Percentiles rank a stretch among this genome's conserved stretches.
These are phyloP conservation scores for Podotricha telesiphe DNA, from an alignment of 2,888 invertebrate species.

Conservation along the genomic window DNA sequence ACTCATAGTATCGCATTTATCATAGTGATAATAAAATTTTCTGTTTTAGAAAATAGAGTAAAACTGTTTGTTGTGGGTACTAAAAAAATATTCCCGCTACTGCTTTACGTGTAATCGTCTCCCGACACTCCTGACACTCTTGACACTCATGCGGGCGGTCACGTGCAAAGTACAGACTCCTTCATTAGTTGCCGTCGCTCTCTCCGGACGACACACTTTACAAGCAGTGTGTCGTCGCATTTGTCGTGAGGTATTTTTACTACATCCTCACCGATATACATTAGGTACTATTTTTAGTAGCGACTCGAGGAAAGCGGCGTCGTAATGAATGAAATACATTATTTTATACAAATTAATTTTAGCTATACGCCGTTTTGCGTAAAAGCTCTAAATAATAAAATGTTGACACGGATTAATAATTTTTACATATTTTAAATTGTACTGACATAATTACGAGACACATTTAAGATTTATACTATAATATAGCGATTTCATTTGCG, in stretches of 20 bases:
- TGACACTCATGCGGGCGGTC: background rate
- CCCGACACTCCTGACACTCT: background rate
- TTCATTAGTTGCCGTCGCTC: background rate
- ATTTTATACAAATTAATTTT: constrained; percentile 20
- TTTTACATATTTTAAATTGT: constrained; percentile 9
- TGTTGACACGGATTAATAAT: constrained; percentile 7
- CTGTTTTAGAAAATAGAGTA: no score
- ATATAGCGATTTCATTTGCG: background rate
- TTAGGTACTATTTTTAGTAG: constrained; percentile 1
- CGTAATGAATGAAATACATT: constrained; percentile 24
- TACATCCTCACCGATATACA: constrained; percentile 9
- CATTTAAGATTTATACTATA: background rate
- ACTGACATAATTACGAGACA: constrained; percentile 6
- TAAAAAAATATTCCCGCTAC: no score
- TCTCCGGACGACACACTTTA: background rate
- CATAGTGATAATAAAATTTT: no score
- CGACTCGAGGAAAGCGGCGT: constrained; percentile 12
- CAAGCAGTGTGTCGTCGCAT: constrained; percentile 13
- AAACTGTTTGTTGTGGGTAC: no score
- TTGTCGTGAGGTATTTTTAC: constrained; percentile 21
- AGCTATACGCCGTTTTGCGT: background rate
- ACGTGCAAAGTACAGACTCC: background rate
- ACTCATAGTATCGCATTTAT: no score
- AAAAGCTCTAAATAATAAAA: constrained; percentile 14
- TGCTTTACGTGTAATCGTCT: background rate